phyloP scores from a whole-genome alignment of 2,888 invertebrate genomes.

The Aspidiotus destructor region DNA sequence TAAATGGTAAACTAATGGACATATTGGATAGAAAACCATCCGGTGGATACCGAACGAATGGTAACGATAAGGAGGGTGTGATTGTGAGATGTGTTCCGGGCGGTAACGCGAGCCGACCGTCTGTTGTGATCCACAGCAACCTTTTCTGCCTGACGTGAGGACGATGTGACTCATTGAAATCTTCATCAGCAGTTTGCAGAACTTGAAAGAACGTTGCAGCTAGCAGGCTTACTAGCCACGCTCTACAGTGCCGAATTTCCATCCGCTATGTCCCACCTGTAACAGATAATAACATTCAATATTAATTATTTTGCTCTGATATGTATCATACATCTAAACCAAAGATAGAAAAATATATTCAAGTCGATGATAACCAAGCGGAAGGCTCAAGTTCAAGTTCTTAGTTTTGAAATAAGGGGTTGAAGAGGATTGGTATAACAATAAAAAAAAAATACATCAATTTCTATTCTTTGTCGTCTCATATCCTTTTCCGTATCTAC shows the following conservation, averaged over 20 bases:
- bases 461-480: no score
- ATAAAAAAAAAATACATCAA: no score
- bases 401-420: no score
- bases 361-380: no score
- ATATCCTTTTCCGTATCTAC: no score
- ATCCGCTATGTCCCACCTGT: slow-evolving; percentile 26
- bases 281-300: background rate
- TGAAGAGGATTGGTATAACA: no score
- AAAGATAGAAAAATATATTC: no score
- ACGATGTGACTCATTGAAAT: background rate
- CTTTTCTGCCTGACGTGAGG: slow-evolving; percentile 68
- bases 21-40: slow-evolving; percentile 76
- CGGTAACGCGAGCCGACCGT: slow-evolving; percentile 70
- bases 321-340: no score
- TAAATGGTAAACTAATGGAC: slow-evolving; percentile 72
- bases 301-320: no score
- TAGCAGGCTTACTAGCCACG: slow-evolving; percentile 33
- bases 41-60: slow-evolving; percentile 73
- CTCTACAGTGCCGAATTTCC: slow-evolving; percentile 27
- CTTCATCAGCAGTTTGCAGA: slow-evolving; percentile 16
- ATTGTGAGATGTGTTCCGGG: slow-evolving; percentile 72
- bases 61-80: slow-evolving; percentile 69
- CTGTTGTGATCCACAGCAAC: slow-evolving; percentile 74
- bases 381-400: no score
- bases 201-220: slow-evolving; percentile 25